A percentile compares a stretch with the other conserved stretches of the same genome.
Evolutionary conservation across 2,113 vertebrate genomes (phyloP).

Genomic region (Lepus americanus): DNA sequence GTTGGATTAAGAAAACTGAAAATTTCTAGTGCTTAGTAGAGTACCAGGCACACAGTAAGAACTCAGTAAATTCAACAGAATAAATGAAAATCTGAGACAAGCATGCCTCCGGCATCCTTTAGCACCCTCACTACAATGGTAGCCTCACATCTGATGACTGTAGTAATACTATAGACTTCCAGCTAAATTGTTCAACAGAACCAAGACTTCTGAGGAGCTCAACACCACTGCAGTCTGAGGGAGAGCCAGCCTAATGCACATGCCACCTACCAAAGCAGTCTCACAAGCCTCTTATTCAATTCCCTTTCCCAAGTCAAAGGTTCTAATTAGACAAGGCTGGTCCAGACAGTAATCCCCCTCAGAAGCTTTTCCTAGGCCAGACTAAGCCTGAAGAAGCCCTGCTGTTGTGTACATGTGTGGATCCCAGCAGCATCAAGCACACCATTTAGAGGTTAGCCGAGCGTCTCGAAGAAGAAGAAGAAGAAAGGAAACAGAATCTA

Average conservation of each 20-base stretch:
- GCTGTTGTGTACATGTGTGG: not conserved
- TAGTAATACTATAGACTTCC: not conserved
- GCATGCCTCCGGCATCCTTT: not conserved
- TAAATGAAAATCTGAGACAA: not conserved
- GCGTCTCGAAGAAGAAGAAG: constrained; percentile 5
- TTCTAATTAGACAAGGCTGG: constrained; percentile 2
- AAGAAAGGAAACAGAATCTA: not conserved
- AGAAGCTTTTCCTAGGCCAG: not conserved
- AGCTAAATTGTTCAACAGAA: not conserved
- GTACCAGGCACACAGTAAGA: not conserved
- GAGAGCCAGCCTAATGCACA: not conserved
- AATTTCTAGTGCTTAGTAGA: not conserved
- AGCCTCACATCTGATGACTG: not conserved
- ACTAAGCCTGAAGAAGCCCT: not conserved
- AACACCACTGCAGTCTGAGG: not conserved
- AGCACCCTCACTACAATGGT: not conserved
- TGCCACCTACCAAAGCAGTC: not conserved
- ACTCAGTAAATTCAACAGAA: not conserved
- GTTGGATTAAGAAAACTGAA: not conserved
- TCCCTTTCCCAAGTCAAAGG: not conserved
- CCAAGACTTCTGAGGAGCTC: not conserved
- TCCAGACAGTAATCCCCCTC: not conserved
- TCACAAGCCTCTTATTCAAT: not conserved
- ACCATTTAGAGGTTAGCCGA: not conserved
- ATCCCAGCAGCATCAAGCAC: not conserved